Conservation (phyloP, 2,888 invertebrate genomes). For the Platypus cylindrus region DNA sequence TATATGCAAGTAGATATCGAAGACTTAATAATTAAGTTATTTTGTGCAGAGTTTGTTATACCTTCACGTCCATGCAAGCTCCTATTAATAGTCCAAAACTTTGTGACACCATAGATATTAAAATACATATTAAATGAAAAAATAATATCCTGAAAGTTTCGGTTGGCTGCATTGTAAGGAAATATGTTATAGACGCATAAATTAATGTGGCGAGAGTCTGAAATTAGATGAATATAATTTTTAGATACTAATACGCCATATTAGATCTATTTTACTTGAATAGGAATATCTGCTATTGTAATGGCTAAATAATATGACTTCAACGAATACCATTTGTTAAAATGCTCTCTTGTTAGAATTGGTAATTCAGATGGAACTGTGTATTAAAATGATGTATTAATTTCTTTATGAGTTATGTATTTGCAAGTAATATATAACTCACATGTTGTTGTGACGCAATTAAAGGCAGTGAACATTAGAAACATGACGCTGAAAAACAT, state of each 20-base stretch:
- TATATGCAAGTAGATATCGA: neutral
- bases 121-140: slow-evolving; percentile 58
- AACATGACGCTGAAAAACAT: slow-evolving; percentile 88
- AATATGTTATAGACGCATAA: slow-evolving; percentile 70
- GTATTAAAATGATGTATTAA: neutral
- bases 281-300: slow-evolving; percentile 54
- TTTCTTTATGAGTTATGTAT: neutral
- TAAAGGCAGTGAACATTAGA: slow-evolving; percentile 88
- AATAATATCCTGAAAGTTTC: slow-evolving; percentile 58
- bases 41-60: slow-evolving; percentile 25
- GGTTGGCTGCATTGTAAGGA: slow-evolving; percentile 75
- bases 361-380: slow-evolving; percentile 52
- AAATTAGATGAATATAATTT: slow-evolving; percentile 13
- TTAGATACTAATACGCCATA: neutral
- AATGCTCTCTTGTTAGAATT: slow-evolving; percentile 48
- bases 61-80: slow-evolving; percentile 66
- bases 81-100: slow-evolving; percentile 78
- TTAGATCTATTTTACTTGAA: slow-evolving; percentile 27
- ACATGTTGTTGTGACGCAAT: slow-evolving; percentile 82
- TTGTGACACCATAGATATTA: slow-evolving; percentile 75
- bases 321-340: slow-evolving; percentile 56
- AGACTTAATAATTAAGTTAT: neutral
- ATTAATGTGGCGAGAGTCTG: slow-evolving; percentile 49
- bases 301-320: slow-evolving; percentile 51
- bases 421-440: slow-evolving; percentile 37